These are phyloP conservation scores for Xenentodon cancila DNA, from an alignment of 2,797 vertebrate genomes.

Conservation along the genomic window DNA sequence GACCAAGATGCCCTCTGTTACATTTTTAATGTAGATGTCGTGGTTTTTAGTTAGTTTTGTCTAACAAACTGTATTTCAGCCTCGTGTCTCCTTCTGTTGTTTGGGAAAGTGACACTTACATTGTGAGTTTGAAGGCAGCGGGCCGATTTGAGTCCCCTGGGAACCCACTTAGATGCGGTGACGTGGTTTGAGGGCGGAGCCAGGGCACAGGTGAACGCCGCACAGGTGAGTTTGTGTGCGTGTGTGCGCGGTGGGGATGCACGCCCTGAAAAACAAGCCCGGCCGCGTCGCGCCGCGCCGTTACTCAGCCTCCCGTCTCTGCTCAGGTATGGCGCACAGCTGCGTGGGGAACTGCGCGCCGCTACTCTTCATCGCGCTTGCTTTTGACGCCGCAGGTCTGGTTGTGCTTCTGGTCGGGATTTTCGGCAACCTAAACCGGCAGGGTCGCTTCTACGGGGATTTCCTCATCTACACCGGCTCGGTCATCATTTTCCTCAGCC, in stretches of 20 bases:
- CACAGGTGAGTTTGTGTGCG: slow-evolving; percentile 46
- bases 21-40: too few relatives aligned
- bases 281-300: slow-evolving; percentile 9
- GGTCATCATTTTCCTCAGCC: slow-evolving; percentile 82
- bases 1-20: too few relatives aligned
- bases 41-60: too few relatives aligned
- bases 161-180: slow-evolving; percentile 13
- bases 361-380: slow-evolving; percentile 73
- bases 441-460: slow-evolving; percentile 83
- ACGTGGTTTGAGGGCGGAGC: slow-evolving; percentile 43
- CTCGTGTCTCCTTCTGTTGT: too few relatives aligned
- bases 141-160: not conserved
- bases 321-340: slow-evolving; percentile 64
- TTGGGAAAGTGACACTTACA: not conserved
- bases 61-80: too few relatives aligned
- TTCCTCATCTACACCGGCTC: slow-evolving; percentile 86
- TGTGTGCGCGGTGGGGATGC: slow-evolving; percentile 21
- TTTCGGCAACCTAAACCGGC: slow-evolving; percentile 74
- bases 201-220: slow-evolving; percentile 46
- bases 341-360: slow-evolving; percentile 75
- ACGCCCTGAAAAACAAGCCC: slow-evolving; percentile 31
- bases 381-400: slow-evolving; percentile 76
- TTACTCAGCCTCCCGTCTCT: slow-evolving; percentile 11
- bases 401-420: slow-evolving; percentile 78
- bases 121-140: slow-evolving; percentile 23